phyloP scores from a whole-genome alignment of 2,113 vertebrate species.

The Aptenodytes patagonicus region DNA sequence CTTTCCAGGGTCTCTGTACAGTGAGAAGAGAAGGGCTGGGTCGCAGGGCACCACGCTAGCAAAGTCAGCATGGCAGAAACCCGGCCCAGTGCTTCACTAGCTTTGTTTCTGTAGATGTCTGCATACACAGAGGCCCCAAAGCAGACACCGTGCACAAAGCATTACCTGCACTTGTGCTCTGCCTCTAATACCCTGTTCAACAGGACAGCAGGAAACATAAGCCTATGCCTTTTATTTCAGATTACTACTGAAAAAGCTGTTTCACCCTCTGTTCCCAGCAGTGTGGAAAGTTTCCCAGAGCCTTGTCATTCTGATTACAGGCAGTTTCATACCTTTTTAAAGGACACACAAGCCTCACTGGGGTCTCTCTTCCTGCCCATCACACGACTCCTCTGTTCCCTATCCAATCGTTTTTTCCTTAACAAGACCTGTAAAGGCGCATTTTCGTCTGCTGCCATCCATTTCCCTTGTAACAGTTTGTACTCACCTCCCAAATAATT shows the following conservation, averaged over 20 bases:
- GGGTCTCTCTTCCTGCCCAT: background rate
- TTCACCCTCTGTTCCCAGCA: background rate
- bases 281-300: background rate
- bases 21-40: background rate
- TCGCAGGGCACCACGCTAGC: background rate
- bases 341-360: background rate
- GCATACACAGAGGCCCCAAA: background rate
- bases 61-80: background rate
- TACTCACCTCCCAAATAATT: background rate
- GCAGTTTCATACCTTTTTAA: background rate
- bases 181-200: background rate
- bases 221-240: background rate
- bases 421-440: background rate
- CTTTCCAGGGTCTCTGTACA: background rate
- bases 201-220: background rate
- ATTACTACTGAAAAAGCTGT: background rate
- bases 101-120: background rate
- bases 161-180: background rate
- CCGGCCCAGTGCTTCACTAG: background rate
- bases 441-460: background rate
- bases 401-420: background rate
- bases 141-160: background rate
- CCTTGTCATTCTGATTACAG: slow-evolving; percentile 22
- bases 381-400: background rate
- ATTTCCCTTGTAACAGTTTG: background rate